phyloP scores from a whole-genome alignment of 2,888 invertebrate genomes.

The Argyresthia albistria region DNA sequence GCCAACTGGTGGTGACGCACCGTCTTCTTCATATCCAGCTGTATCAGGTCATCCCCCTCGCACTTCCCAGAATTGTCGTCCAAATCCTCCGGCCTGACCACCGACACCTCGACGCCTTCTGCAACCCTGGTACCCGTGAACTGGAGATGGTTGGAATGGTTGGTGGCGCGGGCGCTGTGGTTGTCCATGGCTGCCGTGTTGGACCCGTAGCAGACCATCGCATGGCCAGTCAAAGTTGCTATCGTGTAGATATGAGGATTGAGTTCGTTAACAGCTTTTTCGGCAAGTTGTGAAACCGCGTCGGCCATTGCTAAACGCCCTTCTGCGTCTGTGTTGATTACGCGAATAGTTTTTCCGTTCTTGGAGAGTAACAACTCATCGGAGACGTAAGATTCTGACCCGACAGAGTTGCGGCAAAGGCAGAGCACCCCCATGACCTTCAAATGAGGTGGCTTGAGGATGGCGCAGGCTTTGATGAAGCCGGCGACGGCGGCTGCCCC shows the following conservation, averaged over 20 bases:
- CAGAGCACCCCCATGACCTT: slow-evolving; percentile 85
- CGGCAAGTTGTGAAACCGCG: slow-evolving; percentile 70
- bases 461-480: slow-evolving; percentile 83
- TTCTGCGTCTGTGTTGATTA: slow-evolving; percentile 94
- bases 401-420: slow-evolving; percentile 89
- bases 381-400: slow-evolving; percentile 85
- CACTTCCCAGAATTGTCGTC: slow-evolving; percentile 75
- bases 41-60: slow-evolving; percentile 85
- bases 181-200: slow-evolving; percentile 83
- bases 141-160: slow-evolving; percentile 76
- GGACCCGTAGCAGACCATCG: slow-evolving; percentile 76
- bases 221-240: slow-evolving; percentile 90
- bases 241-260: slow-evolving; percentile 91
- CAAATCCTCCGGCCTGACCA: slow-evolving; percentile 79
- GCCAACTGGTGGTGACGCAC: slow-evolving; percentile 62
- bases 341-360: slow-evolving; percentile 84
- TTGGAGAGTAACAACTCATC: slow-evolving; percentile 88
- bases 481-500: slow-evolving; percentile 93
- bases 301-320: slow-evolving; percentile 93
- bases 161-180: slow-evolving; percentile 73
- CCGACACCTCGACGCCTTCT: slow-evolving; percentile 86
- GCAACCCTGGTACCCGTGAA: slow-evolving; percentile 75
- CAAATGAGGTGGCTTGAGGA: slow-evolving; percentile 78
- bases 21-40: slow-evolving; percentile 41
- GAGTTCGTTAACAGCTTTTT: slow-evolving; percentile 75